Evolutionary conservation across 2,888 invertebrate genomes (phyloP).

Genomic region (Tiliacea citrago): DNA sequence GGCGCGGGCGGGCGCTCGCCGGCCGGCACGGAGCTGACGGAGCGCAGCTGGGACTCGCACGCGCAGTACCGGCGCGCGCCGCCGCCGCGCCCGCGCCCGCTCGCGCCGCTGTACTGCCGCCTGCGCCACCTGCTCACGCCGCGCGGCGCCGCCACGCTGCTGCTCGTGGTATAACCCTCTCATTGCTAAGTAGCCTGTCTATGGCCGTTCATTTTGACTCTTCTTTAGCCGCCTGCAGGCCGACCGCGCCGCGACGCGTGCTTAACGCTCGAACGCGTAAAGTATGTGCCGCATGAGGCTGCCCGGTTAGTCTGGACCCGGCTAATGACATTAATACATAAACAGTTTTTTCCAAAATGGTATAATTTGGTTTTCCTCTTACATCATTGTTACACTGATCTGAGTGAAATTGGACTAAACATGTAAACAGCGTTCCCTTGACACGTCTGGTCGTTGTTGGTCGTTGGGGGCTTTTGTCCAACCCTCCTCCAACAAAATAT

Average conservation of each 20-base stretch:
- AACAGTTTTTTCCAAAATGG: neutral
- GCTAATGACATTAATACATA: neutral
- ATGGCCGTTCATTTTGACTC: neutral
- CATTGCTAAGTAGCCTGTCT: neutral
- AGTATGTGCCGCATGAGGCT: too few relatives aligned
- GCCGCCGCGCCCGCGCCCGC: constrained; percentile 80
- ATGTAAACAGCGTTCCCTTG: neutral
- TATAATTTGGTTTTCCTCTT: neutral
- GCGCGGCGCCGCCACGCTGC: constrained; percentile 71
- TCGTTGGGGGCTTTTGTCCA: neutral
- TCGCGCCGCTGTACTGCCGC: constrained; percentile 88
- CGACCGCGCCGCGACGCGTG: neutral
- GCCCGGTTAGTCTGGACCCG: neutral
- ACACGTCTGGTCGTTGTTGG: neutral
- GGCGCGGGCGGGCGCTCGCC: constrained; percentile 85
- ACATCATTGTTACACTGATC: neutral
- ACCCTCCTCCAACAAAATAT: neutral
- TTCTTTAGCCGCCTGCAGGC: neutral
- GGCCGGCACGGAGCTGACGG: constrained; percentile 86
- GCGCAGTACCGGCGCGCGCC: constrained; percentile 87
- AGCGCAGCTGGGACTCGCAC: constrained; percentile 90
- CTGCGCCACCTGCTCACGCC: constrained; percentile 75
- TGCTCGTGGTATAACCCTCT: constrained; percentile 66
- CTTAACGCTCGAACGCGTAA: neutral
- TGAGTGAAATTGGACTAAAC: neutral